phyloP scores from a whole-genome alignment of 2,797 vertebrate genomes.

The Tenualosa ilisha region DNA sequence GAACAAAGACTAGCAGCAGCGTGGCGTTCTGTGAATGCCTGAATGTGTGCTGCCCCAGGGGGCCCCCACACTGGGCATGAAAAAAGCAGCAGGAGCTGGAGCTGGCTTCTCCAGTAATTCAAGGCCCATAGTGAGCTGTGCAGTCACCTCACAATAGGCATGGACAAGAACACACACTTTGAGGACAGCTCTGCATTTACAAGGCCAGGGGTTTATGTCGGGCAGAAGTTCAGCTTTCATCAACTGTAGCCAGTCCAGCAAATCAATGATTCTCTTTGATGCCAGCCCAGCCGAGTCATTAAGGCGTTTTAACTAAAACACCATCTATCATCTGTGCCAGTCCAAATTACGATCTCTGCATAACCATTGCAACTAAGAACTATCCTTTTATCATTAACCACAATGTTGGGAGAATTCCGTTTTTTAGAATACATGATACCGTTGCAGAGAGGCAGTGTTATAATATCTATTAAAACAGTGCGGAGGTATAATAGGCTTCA shows the following conservation, averaged over 20 bases:
- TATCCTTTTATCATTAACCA: not conserved
- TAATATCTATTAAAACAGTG: not conserved
- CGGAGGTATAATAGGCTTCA: not conserved
- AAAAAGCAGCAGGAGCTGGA: not conserved
- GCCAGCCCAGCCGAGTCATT: not conserved
- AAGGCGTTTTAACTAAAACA: not conserved
- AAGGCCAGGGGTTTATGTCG: not conserved
- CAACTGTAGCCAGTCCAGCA: not conserved
- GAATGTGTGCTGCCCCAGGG: not conserved
- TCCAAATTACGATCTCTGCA: not conserved
- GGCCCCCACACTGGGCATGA: not conserved
- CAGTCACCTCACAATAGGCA: not conserved
- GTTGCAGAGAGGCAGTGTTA: not conserved
- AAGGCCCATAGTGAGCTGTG: not conserved
- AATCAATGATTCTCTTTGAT: not conserved
- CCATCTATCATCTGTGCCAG: not conserved
- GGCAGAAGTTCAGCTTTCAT: not conserved
- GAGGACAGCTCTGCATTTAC: not conserved
- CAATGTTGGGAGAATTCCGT: not conserved
- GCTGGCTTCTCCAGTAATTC: not conserved
- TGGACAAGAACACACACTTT: not conserved
- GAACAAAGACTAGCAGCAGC: not conserved
- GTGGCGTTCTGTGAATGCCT: not conserved
- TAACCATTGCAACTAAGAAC: not conserved
- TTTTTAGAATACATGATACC: not conserved